Evolutionary conservation across 1,140 invertebrate species (phyloP).

Genomic region (Tenebrio molitor): DNA sequence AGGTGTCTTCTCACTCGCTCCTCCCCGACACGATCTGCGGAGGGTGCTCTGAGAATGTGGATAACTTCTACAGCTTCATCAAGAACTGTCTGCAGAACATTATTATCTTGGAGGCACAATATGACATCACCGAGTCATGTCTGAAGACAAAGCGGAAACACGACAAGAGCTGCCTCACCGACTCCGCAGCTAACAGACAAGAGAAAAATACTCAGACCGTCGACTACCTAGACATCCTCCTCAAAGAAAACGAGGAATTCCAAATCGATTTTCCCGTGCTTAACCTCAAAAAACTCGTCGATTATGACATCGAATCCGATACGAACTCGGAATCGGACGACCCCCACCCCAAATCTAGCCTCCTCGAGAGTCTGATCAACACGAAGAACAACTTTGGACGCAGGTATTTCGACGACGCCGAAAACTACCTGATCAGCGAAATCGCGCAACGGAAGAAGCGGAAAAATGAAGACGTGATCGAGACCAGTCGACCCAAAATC

Average conservation of each 20-base stretch:
- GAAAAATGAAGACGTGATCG: slow-evolving; percentile 56
- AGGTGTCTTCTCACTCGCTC: slow-evolving; percentile 61
- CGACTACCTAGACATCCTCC: slow-evolving; percentile 54
- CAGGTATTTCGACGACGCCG: slow-evolving; percentile 58
- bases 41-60: slow-evolving; percentile 60
- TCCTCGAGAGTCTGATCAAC: slow-evolving; percentile 14
- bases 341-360: slow-evolving; percentile 19
- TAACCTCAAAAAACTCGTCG: slow-evolving; percentile 50
- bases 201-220: slow-evolving; percentile 59
- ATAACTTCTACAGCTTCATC: slow-evolving; percentile 62
- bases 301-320: slow-evolving; percentile 57
- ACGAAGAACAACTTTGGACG: slow-evolving; percentile 20
- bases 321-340: slow-evolving; percentile 49
- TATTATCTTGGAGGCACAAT: slow-evolving; percentile 63
- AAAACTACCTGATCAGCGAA: slow-evolving; percentile 60
- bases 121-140: slow-evolving; percentile 60
- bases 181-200: slow-evolving; percentile 42
- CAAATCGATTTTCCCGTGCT: slow-evolving; percentile 45
- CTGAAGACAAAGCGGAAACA: slow-evolving; percentile 60
- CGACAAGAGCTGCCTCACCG: slow-evolving; percentile 57
- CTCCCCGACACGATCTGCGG: slow-evolving; percentile 64
- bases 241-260: slow-evolving; percentile 49
- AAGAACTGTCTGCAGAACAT: slow-evolving; percentile 64
- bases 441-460: slow-evolving; percentile 61
- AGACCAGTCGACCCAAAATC: slow-evolving; percentile 54